A percentile compares a stretch with the other conserved stretches of the same genome.
Evolutionary conservation across 2,888 invertebrate genomes (phyloP).

Genomic region (Napeogenes inachia): DNA sequence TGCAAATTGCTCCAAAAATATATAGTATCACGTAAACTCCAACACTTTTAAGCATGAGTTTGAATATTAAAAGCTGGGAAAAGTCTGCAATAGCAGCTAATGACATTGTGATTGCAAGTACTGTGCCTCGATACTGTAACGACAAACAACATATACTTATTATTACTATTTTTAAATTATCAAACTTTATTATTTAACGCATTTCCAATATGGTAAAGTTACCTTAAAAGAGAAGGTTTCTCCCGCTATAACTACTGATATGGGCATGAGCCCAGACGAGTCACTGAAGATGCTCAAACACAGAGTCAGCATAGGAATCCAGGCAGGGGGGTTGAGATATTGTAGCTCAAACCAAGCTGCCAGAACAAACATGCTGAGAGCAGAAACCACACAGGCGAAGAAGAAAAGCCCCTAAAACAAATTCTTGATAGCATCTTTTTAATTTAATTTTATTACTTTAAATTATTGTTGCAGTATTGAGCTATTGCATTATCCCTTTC

Average conservation of each 20-base stretch:
- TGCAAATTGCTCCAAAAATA: constrained; percentile 37
- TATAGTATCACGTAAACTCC: constrained; percentile 37
- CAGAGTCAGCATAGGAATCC: constrained; percentile 44
- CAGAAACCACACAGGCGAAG: constrained; percentile 33
- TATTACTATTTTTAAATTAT: too few relatives aligned
- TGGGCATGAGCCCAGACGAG: constrained; percentile 54
- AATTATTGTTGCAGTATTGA: too few relatives aligned
- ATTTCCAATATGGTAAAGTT: not conserved
- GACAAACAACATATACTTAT: too few relatives aligned
- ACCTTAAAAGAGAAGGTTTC: constrained; percentile 54
- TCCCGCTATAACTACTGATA: constrained; percentile 52
- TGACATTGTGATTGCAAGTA: constrained; percentile 36
- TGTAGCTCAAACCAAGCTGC: constrained; percentile 36
- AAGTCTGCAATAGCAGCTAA: constrained; percentile 34
- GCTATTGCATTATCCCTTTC: too few relatives aligned
- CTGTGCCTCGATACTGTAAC: constrained; percentile 38
- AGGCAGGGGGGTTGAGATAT: constrained; percentile 25
- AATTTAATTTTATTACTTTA: too few relatives aligned
- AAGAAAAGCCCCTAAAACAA: constrained; percentile 33
- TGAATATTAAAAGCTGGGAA: constrained; percentile 38
- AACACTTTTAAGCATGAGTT: constrained; percentile 30
- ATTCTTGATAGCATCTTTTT: too few relatives aligned
- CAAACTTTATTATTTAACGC: too few relatives aligned
- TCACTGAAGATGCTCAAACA: constrained; percentile 57
- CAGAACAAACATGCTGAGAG: constrained; percentile 33